Percentiles rank a stretch among this genome's conserved stretches.
phyloP scores from a whole-genome alignment of 2,888 invertebrate genomes.

The Cremastobaeus sp. region DNA sequence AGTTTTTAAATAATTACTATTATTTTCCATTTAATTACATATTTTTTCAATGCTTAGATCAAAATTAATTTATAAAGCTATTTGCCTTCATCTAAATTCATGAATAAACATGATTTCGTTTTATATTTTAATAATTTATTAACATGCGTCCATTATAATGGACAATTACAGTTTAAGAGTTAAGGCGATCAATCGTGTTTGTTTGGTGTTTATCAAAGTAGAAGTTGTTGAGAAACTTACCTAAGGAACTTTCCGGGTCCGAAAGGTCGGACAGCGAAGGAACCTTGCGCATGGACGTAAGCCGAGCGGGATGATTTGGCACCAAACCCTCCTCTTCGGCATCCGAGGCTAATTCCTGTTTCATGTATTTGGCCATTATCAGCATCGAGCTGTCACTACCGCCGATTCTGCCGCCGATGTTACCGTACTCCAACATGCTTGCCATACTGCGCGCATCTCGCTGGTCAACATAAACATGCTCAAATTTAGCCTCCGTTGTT shows the following conservation, averaged over 20 bases:
- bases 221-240: conserved; percentile 81
- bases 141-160: too few relatives aligned
- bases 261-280: conserved; percentile 94
- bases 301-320: conserved; percentile 80
- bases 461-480: conserved; percentile 22
- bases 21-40: too few relatives aligned
- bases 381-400: conserved; percentile 72
- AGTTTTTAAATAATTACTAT: too few relatives aligned
- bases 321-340: conserved; percentile 82
- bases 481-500: background rate
- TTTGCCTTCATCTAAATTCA: too few relatives aligned
- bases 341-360: conserved; percentile 81
- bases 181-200: too few relatives aligned
- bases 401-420: conserved; percentile 67
- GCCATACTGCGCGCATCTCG: conserved; percentile 41
- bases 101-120: too few relatives aligned
- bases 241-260: conserved; percentile 92
- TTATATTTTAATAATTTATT: too few relatives aligned
- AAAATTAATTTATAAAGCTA: too few relatives aligned
- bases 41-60: too few relatives aligned
- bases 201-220: background rate
- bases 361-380: conserved; percentile 79
- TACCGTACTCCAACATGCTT: conserved; percentile 64
- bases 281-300: conserved; percentile 89
- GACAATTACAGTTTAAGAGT: too few relatives aligned